These are phyloP conservation scores for Tolmerus cingulatus DNA, from an alignment of 2,888 invertebrate genomes.

Conservation along the genomic window DNA sequence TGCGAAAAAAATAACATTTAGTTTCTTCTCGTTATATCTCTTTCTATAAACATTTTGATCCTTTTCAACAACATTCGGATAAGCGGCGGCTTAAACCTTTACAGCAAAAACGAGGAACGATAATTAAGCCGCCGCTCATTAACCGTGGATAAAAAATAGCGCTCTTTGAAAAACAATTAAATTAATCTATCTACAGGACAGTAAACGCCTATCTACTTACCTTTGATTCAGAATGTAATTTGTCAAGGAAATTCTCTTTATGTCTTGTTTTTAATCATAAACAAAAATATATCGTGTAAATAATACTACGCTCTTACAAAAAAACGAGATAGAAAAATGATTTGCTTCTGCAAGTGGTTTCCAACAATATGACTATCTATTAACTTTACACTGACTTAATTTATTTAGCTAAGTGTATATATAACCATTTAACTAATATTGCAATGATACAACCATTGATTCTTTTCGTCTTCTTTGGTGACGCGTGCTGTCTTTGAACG, in stretches of 20 bases:
- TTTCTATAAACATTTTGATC: constrained; percentile 11
- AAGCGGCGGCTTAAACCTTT: constrained; percentile 2
- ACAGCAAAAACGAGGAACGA: background rate
- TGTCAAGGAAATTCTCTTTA: background rate
- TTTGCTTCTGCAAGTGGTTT: constrained; percentile 11
- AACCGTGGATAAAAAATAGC: background rate
- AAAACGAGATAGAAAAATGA: constrained; percentile 15
- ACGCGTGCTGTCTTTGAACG: background rate
- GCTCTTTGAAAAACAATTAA: background rate
- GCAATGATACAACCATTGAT: constrained; percentile 38
- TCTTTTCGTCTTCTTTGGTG: background rate
- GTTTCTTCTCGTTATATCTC: background rate
- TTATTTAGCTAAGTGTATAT: constrained; percentile 1
- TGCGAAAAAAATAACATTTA: constrained; percentile 18
- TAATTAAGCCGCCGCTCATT: constrained; percentile 1
- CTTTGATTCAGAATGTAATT: constrained; percentile 29
- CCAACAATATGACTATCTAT: constrained; percentile 25
- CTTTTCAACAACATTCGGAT: background rate
- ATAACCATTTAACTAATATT: constrained; percentile 26
- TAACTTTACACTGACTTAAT: constrained; percentile 11
- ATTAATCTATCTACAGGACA: constrained; percentile 33
- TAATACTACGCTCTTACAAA: constrained; percentile 26
- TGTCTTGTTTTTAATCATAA: constrained; percentile 16
- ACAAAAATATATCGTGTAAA: constrained; percentile 27
- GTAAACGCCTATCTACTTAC: constrained; percentile 48